Conservation (phyloP, 2,113 vertebrate genomes). For the Oreochromis spilurus region DNA sequence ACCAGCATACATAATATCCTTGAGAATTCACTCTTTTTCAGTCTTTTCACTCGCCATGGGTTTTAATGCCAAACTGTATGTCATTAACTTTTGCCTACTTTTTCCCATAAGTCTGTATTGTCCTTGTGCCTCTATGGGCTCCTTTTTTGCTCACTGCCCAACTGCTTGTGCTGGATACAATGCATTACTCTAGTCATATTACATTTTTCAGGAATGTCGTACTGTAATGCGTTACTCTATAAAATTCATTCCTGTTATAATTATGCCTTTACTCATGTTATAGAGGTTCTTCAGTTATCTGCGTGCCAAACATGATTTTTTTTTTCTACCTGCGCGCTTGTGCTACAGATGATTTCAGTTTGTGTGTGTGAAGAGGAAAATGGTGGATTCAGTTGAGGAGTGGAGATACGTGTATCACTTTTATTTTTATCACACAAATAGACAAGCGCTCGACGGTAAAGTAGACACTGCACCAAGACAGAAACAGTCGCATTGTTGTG, state of each 20-base stretch:
- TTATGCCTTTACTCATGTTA: neutral
- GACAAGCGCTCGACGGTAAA: neutral
- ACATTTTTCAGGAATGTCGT: neutral
- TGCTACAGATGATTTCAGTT: neutral
- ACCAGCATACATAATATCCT: neutral
- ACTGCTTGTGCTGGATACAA: neutral
- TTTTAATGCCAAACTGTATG: neutral
- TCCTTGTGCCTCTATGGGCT: neutral
- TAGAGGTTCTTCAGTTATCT: neutral
- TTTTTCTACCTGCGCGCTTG: neutral
- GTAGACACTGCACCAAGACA: neutral
- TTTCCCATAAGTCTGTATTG: neutral
- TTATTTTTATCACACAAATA: neutral
- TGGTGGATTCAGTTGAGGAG: neutral
- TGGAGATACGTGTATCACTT: neutral
- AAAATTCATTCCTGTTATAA: neutral
- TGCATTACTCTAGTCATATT: neutral
- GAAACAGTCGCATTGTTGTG: neutral
- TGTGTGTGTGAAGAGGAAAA: neutral
- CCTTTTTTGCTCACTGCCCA: neutral
- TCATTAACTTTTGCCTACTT: neutral
- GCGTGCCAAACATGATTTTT: neutral
- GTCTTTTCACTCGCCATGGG: neutral
- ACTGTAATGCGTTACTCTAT: neutral
- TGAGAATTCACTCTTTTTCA: neutral